Percentiles rank a stretch among this genome's conserved stretches.
Conservation (phyloP, 1,140 invertebrate species). For the Leucophenga varia region DNA sequence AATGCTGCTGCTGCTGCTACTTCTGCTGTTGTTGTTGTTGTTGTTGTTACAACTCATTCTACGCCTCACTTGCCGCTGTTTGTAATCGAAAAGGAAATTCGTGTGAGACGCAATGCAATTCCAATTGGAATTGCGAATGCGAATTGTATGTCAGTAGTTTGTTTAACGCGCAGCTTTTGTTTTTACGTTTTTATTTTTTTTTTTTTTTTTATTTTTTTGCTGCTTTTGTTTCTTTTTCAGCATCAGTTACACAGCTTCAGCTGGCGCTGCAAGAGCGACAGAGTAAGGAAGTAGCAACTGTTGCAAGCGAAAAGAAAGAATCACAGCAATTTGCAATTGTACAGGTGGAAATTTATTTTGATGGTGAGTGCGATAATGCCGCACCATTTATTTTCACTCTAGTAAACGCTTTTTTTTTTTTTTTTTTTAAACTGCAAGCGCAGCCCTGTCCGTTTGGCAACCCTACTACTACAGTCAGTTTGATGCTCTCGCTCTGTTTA, state of each 20-base stretch:
- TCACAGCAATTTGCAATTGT: slow-evolving; percentile 51
- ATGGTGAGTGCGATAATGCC: slow-evolving; percentile 47
- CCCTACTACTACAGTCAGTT: too few species aligned
- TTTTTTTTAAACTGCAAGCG: too few species aligned
- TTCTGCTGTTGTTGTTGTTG: slow-evolving; percentile 19
- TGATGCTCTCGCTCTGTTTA: too few species aligned
- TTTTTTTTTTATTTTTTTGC: too few species aligned
- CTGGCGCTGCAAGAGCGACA: background rate
- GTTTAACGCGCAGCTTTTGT: background rate
- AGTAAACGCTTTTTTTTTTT: too few species aligned
- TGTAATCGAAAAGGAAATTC: slow-evolving; percentile 39
- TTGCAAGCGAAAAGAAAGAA: slow-evolving; percentile 20
- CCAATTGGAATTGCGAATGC: background rate
- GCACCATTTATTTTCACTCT: slow-evolving; percentile 40
- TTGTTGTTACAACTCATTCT: slow-evolving; percentile 10
- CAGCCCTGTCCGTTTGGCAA: too few species aligned
- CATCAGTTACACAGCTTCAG: slow-evolving; percentile 24
- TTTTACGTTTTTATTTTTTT: too few species aligned
- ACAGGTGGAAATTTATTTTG: slow-evolving; percentile 52
- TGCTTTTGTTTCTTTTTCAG: too few species aligned
- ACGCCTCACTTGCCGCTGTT: too few species aligned
- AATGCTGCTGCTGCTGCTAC: slow-evolving; percentile 11
- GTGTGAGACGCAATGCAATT: slow-evolving; percentile 15
- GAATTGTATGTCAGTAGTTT: slow-evolving; percentile 24
- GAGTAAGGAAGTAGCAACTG: too few species aligned